Evolutionary conservation across 2,113 vertebrate genomes (phyloP).

Genomic region (Corydoras maculifer): DNA sequence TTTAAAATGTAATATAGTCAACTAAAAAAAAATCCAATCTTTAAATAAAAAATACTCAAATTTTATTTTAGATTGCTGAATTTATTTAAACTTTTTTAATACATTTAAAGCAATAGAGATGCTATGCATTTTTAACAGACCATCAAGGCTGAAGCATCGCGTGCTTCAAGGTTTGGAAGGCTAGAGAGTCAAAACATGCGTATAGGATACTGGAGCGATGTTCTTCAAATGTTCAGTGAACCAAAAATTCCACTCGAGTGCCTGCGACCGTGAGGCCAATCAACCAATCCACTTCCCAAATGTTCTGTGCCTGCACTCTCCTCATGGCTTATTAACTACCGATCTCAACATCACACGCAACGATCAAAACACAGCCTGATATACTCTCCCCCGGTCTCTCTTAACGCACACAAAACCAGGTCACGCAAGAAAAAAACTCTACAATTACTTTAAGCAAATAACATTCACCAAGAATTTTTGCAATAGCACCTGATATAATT

Average conservation of each 20-base stretch:
- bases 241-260: conserved; percentile 50
- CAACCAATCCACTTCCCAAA: conserved; percentile 10
- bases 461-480: too few species aligned
- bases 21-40: too few species aligned
- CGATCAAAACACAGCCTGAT: conserved; percentile 53
- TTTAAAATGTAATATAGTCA: too few species aligned
- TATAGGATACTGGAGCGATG: conserved; percentile 43
- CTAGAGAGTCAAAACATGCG: conserved; percentile 37
- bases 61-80: neutral
- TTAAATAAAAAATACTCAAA: too few species aligned
- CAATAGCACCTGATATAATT: too few species aligned
- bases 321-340: conserved; percentile 40
- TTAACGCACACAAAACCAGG: conserved; percentile 26
- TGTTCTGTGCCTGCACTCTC: conserved; percentile 34
- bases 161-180: conserved; percentile 33
- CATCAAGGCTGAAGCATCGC: conserved; percentile 9
- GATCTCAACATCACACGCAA: conserved; percentile 46
- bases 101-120: neutral
- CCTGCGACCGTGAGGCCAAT: conserved; percentile 45
- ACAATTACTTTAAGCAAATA: too few species aligned
- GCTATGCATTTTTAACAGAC: conserved; percentile 19
- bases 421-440: too few species aligned
- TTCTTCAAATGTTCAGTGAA: conserved; percentile 47
- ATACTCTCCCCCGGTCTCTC: too few species aligned
- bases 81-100: neutral